Percentiles rank a stretch among this genome's conserved stretches.
Evolutionary conservation across 1,140 invertebrate genomes (phyloP).

Genomic region (Drosophila trapezifrons): DNA sequence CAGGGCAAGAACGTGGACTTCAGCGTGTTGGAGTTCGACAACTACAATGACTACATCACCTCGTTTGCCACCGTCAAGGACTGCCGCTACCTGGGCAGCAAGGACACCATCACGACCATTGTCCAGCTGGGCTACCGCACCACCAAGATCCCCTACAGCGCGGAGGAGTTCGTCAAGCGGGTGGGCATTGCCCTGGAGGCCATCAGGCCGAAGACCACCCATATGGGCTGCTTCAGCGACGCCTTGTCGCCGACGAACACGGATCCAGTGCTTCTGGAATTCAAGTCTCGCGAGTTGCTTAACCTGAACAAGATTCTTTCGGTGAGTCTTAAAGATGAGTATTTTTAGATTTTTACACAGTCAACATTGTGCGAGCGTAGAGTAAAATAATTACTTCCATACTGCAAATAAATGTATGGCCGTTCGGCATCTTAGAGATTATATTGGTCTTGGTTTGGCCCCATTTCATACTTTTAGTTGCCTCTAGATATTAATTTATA

Average conservation of each 20-base stretch:
- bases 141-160: constrained; percentile 51
- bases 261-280: constrained; percentile 65
- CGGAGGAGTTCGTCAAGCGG: constrained; percentile 49
- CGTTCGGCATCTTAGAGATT: too few species aligned
- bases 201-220: constrained; percentile 53
- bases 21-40: constrained; percentile 53
- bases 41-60: constrained; percentile 66
- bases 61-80: constrained; percentile 64
- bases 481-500: not conserved
- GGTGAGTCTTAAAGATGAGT: too few species aligned
- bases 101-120: constrained; percentile 26
- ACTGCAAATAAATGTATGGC: too few species aligned
- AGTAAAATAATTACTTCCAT: too few species aligned
- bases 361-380: too few species aligned
- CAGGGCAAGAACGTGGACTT: constrained; percentile 46
- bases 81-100: constrained; percentile 45
- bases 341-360: too few species aligned
- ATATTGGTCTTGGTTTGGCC: too few species aligned
- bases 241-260: constrained; percentile 26
- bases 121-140: constrained; percentile 75
- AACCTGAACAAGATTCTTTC: constrained; percentile 68
- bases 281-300: constrained; percentile 57
- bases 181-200: constrained; percentile 48
- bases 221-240: constrained; percentile 26
- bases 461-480: constrained; percentile 5